Base-by-base conservation (phyloP, 2,797 vertebrate species). In the Parauchenoglanis punctatus region DNA sequence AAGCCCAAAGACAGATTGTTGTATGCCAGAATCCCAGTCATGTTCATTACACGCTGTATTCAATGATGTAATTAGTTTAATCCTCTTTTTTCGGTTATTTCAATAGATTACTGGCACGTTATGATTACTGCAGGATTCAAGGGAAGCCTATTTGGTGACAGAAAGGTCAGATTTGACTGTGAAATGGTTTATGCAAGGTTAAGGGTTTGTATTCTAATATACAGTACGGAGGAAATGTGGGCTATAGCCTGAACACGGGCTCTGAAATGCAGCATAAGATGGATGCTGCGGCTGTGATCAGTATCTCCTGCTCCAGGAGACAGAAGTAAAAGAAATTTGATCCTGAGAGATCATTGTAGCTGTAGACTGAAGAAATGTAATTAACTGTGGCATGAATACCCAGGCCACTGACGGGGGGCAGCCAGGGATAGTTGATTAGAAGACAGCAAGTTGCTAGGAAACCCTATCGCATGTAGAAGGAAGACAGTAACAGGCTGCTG, bases 401-500 rank as follows among this genome's bases (percentile, higher is more conserved):
- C 94, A 89, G 54, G 83, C 78, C 85, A 80, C 75, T 87, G 83
- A 83, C 72, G 85, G 11, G 13, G 89, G 92, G 63, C 86, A 85
- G 91, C 88, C 86, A 59, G 1, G 58, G 49, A 89, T 70, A 83
- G 73, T 67, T 72, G 81, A 87, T 90, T 89, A 88, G 85, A 70
- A 85, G 75, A 83, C 83, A 85, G 76, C 49, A 91, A 88, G 97
- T 98, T 98, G 96, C 97, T 96, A 97, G 95, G 97, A 96, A 94
- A 97, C 96, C 93, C 92, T 84, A 95, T 90, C 87, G 87, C 58
- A 63, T 81, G 28, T 18, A 58, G 80, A 88, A 95, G 94, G 95
- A 93, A 87, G 95, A 94, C 90, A 93, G 95, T 97, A 96, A 96
- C 96, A 96, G 96, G 96, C 96, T 95, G 94, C 95, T 96, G 93